Percentiles rank a stretch among this genome's conserved stretches.
Evolutionary conservation across 2,113 vertebrate genomes (phyloP).

Genomic region (Ptilorrhoa leucosticta): DNA sequence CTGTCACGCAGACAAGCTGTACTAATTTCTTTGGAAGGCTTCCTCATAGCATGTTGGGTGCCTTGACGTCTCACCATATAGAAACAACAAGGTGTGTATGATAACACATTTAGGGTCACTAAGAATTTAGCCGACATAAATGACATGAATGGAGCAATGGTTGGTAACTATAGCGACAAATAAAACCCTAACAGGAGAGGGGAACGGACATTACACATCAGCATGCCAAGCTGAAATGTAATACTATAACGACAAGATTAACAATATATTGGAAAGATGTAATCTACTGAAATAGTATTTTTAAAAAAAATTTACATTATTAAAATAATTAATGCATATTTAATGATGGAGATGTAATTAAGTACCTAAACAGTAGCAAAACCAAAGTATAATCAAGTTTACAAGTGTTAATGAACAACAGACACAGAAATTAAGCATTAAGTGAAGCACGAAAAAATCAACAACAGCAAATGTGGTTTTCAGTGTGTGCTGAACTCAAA

Average conservation of each 20-base stretch:
- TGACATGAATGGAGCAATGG: not conserved
- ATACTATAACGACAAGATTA: not conserved
- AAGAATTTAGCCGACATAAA: not conserved
- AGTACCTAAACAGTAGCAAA: not conserved
- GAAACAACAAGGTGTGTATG: not conserved
- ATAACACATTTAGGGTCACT: not conserved
- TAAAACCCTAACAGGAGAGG: not conserved
- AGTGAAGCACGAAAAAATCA: not conserved
- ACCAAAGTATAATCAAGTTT: not conserved
- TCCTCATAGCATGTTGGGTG: not conserved
- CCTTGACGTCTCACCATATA: not conserved
- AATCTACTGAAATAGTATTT: not conserved
- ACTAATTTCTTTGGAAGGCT: not conserved
- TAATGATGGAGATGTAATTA: not conserved
- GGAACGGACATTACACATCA: not conserved
- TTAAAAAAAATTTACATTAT: not conserved
- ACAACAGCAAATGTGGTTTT: not conserved
- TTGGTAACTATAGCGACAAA: not conserved
- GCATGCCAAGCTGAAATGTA: not conserved
- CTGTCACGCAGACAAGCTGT: not conserved
- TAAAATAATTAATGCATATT: not conserved
- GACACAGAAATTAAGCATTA: not conserved
- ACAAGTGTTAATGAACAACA: not conserved
- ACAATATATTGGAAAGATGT: not conserved
- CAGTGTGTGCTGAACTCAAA: not conserved